These are phyloP conservation scores for Enteromius trimaculatus DNA, from an alignment of 2,797 vertebrate species.

Conservation along the genomic window DNA sequence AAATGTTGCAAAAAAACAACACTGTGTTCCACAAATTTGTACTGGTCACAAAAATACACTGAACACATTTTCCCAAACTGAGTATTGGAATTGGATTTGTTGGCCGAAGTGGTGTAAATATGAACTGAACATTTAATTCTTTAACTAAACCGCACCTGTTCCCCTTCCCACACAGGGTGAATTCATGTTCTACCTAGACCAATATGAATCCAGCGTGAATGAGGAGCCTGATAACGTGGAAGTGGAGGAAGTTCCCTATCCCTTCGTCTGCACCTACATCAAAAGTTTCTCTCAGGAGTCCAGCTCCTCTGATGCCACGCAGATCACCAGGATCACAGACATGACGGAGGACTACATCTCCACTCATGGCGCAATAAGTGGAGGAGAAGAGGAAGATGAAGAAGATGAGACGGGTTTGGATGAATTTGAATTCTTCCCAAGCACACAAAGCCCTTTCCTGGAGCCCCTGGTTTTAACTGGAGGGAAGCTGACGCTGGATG, in stretches of 20 bases:
- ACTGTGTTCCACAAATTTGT: background rate
- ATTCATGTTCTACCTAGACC: constrained; percentile 66
- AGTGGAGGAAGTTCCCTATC: constrained; percentile 74
- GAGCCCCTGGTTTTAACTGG: constrained; percentile 52
- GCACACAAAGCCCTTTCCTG: constrained; percentile 59
- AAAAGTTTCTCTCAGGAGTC: constrained; percentile 74
- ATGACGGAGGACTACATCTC: constrained; percentile 70
- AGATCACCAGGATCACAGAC: constrained; percentile 65
- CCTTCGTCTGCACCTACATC: constrained; percentile 75
- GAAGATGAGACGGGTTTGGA: constrained; percentile 47
- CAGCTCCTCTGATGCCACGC: constrained; percentile 68
- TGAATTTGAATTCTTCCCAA: constrained; percentile 67
- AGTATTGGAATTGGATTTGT: background rate
- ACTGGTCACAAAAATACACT: too few species aligned
- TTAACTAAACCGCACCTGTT: background rate
- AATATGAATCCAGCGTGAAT: constrained; percentile 51
- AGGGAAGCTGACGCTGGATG: constrained; percentile 84
- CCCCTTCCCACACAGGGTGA: constrained; percentile 71
- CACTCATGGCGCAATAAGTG: constrained; percentile 65
- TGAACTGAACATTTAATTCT: background rate
- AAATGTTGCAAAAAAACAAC: background rate
- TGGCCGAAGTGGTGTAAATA: background rate
- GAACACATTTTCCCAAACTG: background rate
- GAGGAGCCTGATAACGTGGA: constrained; percentile 80
- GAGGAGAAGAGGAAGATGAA: constrained; percentile 63